Conservation (phyloP, 1,140 invertebrate genomes). For the Maconellicoccus hirsutus region DNA sequence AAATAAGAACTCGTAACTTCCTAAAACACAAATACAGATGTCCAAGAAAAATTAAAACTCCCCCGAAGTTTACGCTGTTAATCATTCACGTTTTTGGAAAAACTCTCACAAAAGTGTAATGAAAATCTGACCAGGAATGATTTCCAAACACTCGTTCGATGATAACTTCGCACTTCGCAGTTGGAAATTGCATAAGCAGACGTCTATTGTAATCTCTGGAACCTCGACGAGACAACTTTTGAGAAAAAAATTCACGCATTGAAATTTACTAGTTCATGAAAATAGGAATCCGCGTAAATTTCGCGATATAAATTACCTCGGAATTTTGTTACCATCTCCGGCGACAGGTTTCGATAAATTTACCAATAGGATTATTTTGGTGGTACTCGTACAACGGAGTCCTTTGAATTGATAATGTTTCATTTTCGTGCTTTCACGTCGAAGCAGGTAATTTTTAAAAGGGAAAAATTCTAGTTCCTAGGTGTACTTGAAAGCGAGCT, state of each 20-base stretch:
- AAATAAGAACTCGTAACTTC: not conserved
- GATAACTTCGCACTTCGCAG: not conserved
- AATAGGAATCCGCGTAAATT: not conserved
- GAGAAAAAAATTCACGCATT: too few species aligned
- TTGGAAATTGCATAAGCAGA: not conserved
- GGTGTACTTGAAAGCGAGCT: not conserved
- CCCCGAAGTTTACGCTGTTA: not conserved
- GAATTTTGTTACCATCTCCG: not conserved
- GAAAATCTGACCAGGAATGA: not conserved
- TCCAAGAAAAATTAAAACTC: not conserved
- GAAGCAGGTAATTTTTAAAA: not conserved
- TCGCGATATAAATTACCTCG: not conserved
- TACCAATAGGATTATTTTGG: not conserved
- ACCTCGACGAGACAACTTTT: too few species aligned
- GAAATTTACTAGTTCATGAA: too few species aligned
- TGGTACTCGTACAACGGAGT: not conserved
- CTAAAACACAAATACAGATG: not conserved
- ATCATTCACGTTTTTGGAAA: not conserved
- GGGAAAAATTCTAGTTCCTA: not conserved
- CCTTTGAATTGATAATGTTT: not conserved
- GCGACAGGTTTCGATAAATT: not conserved
- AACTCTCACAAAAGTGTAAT: not conserved
- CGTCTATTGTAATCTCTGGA: too few species aligned
- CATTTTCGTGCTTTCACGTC: not conserved
- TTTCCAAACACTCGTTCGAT: not conserved